phyloP scores from a whole-genome alignment of 2,888 invertebrate species.

The Petrophora chlorosata region DNA sequence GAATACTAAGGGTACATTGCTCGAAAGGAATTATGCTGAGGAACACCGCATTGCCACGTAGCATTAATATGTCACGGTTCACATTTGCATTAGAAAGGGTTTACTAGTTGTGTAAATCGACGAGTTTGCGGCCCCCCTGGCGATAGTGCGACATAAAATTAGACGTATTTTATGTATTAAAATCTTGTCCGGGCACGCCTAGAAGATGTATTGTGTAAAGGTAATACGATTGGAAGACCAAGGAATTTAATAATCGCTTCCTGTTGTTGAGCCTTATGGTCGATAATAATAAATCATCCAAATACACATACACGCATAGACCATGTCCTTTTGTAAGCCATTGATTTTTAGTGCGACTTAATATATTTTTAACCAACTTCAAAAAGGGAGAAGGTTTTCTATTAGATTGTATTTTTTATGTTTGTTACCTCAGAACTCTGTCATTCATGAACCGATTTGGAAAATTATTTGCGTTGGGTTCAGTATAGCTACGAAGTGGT shows the following conservation, averaged over 20 bases:
- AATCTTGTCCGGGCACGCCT: slow-evolving; percentile 9
- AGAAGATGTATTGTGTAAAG: slow-evolving; percentile 16
- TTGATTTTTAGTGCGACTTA: slow-evolving; percentile 10
- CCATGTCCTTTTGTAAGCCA: slow-evolving; percentile 1
- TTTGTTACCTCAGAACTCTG: too few species aligned
- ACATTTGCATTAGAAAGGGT: slow-evolving; percentile 59
- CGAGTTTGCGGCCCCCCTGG: slow-evolving; percentile 45
- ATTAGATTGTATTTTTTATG: too few species aligned
- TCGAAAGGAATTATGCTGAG: slow-evolving; percentile 5
- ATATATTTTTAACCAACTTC: too few species aligned
- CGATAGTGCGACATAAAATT: slow-evolving; percentile 45
- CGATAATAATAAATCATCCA: slow-evolving; percentile 7
- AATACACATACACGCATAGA: background rate
- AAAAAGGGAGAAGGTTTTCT: too few species aligned
- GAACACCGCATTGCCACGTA: slow-evolving; percentile 9
- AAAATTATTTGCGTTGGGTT: too few species aligned
- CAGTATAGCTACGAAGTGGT: too few species aligned
- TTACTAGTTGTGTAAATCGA: slow-evolving; percentile 34
- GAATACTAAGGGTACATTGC: too few species aligned
- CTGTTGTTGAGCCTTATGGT: background rate
- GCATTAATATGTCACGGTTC: slow-evolving; percentile 62
- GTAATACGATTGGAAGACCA: slow-evolving; percentile 12
- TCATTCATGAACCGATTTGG: too few species aligned
- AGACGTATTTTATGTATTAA: slow-evolving; percentile 43
- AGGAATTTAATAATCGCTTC: slow-evolving; percentile 9